These are phyloP conservation scores for Miichthys miiuy DNA, from an alignment of 2,797 vertebrate genomes.

Conservation along the genomic window DNA sequence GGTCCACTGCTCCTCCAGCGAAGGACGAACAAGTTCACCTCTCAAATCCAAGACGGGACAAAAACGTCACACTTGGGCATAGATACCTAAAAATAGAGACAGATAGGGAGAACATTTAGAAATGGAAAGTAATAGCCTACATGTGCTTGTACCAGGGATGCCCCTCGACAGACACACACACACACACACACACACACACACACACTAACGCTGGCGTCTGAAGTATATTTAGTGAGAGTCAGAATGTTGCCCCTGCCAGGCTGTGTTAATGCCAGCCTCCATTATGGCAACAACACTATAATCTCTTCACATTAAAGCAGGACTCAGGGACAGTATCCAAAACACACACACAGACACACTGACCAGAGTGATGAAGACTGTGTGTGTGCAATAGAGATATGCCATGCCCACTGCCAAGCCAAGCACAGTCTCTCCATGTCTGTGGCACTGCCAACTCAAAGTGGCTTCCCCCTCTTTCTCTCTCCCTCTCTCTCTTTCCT, in stretches of 20 bases:
- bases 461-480: conserved; percentile 9
- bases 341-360: conserved; percentile 35
- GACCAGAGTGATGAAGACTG: conserved; percentile 16
- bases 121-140: conserved; percentile 31
- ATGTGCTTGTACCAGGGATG: conserved; percentile 47
- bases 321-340: conserved; percentile 54
- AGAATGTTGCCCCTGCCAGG: conserved; percentile 65
- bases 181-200: conserved; percentile 12
- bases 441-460: conserved; percentile 61
- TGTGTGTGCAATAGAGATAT: conserved; percentile 56
- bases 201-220: conserved; percentile 27
- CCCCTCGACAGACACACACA: conserved; percentile 20
- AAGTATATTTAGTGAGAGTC: conserved; percentile 68
- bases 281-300: conserved; percentile 70
- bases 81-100: conserved; percentile 71
- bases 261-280: conserved; percentile 65
- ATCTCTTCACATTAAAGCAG: conserved; percentile 72
- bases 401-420: conserved; percentile 47
- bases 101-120: conserved; percentile 56
- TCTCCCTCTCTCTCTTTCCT: neutral
- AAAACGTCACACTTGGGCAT: conserved; percentile 56
- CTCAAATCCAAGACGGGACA: conserved; percentile 60
- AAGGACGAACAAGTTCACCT: conserved; percentile 58
- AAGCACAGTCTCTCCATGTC: conserved; percentile 52
- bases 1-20: conserved; percentile 10